These are phyloP conservation scores for Solenopsis invicta DNA, from an alignment of 1,140 invertebrate species.

Conservation along the genomic window DNA sequence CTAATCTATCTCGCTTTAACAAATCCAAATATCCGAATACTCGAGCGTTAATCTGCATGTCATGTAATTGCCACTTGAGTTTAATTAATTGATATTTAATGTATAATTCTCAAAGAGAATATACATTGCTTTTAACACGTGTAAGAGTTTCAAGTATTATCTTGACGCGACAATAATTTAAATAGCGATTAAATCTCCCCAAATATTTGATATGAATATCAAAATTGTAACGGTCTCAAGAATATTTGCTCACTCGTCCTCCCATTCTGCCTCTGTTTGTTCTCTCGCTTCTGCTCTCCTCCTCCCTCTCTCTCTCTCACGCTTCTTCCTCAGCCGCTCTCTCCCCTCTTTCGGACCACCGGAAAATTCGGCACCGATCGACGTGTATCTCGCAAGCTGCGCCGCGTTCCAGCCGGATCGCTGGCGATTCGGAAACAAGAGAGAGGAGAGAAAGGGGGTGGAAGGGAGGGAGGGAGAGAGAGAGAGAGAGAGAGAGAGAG, in stretches of 20 bases:
- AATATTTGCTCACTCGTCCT: background rate
- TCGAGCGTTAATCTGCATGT: background rate
- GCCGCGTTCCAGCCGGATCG: slow-evolving; percentile 60
- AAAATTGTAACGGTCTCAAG: background rate
- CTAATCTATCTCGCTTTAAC: background rate
- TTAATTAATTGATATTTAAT: background rate
- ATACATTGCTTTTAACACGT: background rate
- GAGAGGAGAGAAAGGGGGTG: background rate
- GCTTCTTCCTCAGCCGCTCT: background rate
- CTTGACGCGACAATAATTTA: background rate
- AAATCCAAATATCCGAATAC: background rate
- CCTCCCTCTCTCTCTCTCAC: background rate
- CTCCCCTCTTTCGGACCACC: slow-evolving; percentile 21
- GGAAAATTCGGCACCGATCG: slow-evolving; percentile 54
- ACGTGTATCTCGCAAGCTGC: slow-evolving; percentile 47
- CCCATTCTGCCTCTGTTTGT: background rate
- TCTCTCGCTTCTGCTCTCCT: background rate
- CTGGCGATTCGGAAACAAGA: slow-evolving; percentile 67
- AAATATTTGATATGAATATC: background rate
- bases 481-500: background rate
- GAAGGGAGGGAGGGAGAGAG: slow-evolving; percentile 20
- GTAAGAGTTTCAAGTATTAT: background rate
- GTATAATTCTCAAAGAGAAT: background rate
- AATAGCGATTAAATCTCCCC: background rate
- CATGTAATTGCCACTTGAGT: background rate